Evolutionary conservation across 2,113 vertebrate genomes (phyloP), one percentile per base, ranked within the genome.

Genomic region (Barnardius zonarius): DNA sequence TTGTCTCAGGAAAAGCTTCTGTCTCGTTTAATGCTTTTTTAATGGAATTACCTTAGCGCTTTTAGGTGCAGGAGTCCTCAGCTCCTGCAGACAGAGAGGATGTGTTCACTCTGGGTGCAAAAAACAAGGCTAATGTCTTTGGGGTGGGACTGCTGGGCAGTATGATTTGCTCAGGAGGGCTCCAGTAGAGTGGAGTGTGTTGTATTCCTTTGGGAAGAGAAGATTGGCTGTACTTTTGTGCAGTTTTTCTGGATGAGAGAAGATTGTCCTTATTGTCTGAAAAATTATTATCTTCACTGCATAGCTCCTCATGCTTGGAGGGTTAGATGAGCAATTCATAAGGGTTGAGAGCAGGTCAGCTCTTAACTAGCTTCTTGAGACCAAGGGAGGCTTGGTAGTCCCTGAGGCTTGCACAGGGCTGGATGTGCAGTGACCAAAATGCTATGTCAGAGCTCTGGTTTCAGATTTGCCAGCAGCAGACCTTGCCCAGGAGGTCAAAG

Each of bases 71-170:
- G 64, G 69, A 59, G 43, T 46, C 48, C 74, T 86, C 51, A 49
- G 64, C 43, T 92, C 72, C 54, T 78, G 59, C 64, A 62, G 31
- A 28, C 0, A 0, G 5, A 15, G 86, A 54, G 25, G 9, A 17
- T 0, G 1, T 14, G 22, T 49, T 74, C 6, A 2, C 35, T 78
- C 30, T 33, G 33, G 27, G 27, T 48, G 7, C 27, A 70, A 39
- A 86, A 66, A 17, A 3, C 0, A 0, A 55, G 27, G 22, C 43
- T 85, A 33, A 52, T 8, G 8, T 61, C 12, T 33, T 43, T 10
- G 2, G 5, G 24, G n/a, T 67, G 83, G 59, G 59, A 24, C 62
- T 43, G 27, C 9, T 48, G 52, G 70, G 64, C 64, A 30, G 64
- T 5, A 9, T 3, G 37, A 51, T 69, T n/a, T 39, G 8, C 48